These are phyloP conservation scores for Masnerella sp. DNA, from an alignment of 2,888 invertebrate genomes.

Conservation along the genomic window DNA sequence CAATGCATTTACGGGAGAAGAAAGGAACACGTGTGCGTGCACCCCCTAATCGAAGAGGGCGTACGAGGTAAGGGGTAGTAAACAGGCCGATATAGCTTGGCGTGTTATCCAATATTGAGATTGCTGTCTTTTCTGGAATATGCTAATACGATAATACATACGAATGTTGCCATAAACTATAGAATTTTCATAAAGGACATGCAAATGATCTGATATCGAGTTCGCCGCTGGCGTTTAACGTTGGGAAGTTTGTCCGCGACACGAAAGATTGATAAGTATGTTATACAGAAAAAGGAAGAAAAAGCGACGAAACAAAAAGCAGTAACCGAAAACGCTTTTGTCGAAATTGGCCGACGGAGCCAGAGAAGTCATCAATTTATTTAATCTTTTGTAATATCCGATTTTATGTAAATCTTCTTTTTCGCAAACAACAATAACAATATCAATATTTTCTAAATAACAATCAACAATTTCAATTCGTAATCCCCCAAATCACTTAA, in stretches of 20 bases:
- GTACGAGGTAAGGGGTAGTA: conserved; percentile 68
- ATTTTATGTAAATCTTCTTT: too few relatives aligned
- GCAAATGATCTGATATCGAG: conserved; percentile 77
- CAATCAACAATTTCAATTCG: too few relatives aligned
- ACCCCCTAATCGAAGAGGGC: conserved; percentile 59
- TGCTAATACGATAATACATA: conserved; percentile 78
- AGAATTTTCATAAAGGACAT: conserved; percentile 78
- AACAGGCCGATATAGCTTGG: conserved; percentile 74
- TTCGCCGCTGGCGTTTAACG: conserved; percentile 50
- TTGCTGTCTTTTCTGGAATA: conserved; percentile 77
- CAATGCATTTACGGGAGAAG: conserved; percentile 66
- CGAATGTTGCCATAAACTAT: conserved; percentile 77
- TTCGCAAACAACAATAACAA: too few relatives aligned
- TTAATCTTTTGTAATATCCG: conserved; percentile 33
- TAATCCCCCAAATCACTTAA: too few relatives aligned
- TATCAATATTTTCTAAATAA: too few relatives aligned
- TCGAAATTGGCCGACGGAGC: conserved; percentile 46
- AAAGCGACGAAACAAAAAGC: conserved; percentile 55
- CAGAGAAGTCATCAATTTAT: conserved; percentile 44
- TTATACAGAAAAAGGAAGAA: conserved; percentile 43
- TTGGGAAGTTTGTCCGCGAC: conserved; percentile 52
- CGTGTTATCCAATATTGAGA: conserved; percentile 77
- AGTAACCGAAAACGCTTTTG: conserved; percentile 58
- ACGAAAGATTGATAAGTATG: conserved; percentile 59
- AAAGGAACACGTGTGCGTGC: conserved; percentile 66